Base-by-base conservation (phyloP, 2,888 invertebrate genomes). In the Noctuana brunneofusca region DNA sequence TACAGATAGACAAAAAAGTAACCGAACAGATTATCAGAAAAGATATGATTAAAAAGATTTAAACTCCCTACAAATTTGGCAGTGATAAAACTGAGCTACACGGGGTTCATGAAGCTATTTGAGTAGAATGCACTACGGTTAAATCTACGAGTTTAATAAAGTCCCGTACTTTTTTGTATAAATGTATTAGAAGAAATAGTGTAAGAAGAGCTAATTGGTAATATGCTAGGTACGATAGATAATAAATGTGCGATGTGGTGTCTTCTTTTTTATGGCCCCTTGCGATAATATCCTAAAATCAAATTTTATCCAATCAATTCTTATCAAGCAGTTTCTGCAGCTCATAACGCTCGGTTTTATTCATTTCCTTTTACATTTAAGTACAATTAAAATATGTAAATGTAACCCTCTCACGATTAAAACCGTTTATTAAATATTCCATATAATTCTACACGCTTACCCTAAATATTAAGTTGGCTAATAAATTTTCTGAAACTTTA, bases 401-500 rank as follows among this genome's bases (percentile, higher is more conserved):
- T 52, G 38, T 30, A 63, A 56, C 56, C 63, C 50, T 56, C 56
- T 63, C 50, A 63, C 56, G 49, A 56, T 63, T 43, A 57, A 56
- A 78, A 71, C 72, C 71, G 72, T 75, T 79, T 78, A 69, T 82
- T 49, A 63, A 80, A 81, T 71, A 80, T 83, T 71, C 53, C 41
- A 49, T 72, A 77, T 82, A 81, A 80, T 72, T 79, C 86, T 87
- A 89, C 83, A 73, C 72, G 74, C 80, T 83, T 86, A 87, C 70
- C 69, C 78, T 79, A 76, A 83, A 80, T 81, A 75, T 80, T 80
- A 84, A 79, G 82, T 84, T 83, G 83, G 79, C 84, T 88, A 87
- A 85, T 87, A 87, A 86, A 87, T 84, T 73, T 83, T 87, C 81
- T 81, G 85, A 87, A 87, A 87, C 78, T 78, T 86, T 80, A 80